Base-by-base conservation (phyloP, 92 coral and sea anemone genomes). In the Virgularia gustaviana region DNA sequence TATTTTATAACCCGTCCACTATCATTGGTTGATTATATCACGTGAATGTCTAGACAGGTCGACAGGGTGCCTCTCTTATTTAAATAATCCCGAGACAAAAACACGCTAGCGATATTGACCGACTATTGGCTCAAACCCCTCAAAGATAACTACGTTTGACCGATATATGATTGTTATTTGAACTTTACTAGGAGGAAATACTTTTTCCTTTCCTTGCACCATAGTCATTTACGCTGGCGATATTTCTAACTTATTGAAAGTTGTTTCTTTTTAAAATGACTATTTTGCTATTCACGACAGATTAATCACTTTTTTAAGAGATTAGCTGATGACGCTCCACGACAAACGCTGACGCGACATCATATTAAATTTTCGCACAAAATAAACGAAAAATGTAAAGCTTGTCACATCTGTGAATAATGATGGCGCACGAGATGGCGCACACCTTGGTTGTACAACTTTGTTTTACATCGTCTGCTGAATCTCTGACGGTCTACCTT, bases 31-130 rank as follows among this genome's bases (percentile, higher is more conserved):
- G 33, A 23, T 72, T 57, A 19, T 9, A 49, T 59, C 99, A 94
- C 96, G 80, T 94, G 99, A 55, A 7, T 79, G 99, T 94, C 99
- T 94, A 94, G 99, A 94, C 99, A 75, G 39, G 67, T 44, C 82
- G 86, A 81, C 83, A 84, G 87, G 91, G 75, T 49, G 60, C 45
- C 27, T 49, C 44, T 24, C 51, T 68, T 49, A 68, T 68, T 68
- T 68, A 45, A 68, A 68, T 68, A 68, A 55, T 32, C 49, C 36
- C 42, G 6, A 68, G 75, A 68, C 75, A 29, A 39, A 68, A 68
- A 68, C 75, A 68, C 36, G 16, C 53, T 12, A 3, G n/a, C 75
- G 25, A 66, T 68, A 68, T 68, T 49, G 61, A 45, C 2, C 47
- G 35, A 29, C 43, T 36, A 29, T 68, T 53, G 75, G 53, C 23